phyloP scores from a whole-genome alignment of 2,888 invertebrate species.

The Calameuta filiformis region DNA sequence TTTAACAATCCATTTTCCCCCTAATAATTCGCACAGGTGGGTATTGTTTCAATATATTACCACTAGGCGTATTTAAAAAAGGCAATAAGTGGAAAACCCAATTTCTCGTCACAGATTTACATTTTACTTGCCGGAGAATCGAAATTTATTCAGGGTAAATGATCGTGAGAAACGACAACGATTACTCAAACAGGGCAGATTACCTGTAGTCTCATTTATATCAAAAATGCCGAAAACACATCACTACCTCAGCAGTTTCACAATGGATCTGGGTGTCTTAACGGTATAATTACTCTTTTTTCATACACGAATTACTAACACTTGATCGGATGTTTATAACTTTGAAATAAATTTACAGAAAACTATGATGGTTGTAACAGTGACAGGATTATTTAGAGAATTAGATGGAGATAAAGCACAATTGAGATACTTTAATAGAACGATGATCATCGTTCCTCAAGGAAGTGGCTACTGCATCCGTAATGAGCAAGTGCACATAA shows the following conservation, averaged over 20 bases:
- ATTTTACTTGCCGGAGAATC: constrained; percentile 72
- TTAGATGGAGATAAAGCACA: constrained; percentile 67
- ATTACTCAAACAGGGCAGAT: constrained; percentile 75
- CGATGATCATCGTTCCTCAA: constrained; percentile 80
- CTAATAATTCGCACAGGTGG: constrained; percentile 13
- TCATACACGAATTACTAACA: neutral
- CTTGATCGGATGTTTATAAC: neutral
- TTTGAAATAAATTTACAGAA: constrained; percentile 67
- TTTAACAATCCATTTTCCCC: constrained; percentile 5
- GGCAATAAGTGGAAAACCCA: constrained; percentile 9
- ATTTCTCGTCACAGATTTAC: constrained; percentile 66
- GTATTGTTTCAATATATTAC: neutral
- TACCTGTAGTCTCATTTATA: constrained; percentile 81
- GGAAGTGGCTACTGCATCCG: constrained; percentile 82
- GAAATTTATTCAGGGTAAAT: constrained; percentile 73
- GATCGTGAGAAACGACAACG: constrained; percentile 73
- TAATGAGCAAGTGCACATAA: constrained; percentile 82
- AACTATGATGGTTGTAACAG: constrained; percentile 78
- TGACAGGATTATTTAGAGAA: constrained; percentile 87
- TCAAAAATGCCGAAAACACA: constrained; percentile 83
- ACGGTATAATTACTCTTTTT: constrained; percentile 67
- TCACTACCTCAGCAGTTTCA: constrained; percentile 86
- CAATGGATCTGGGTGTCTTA: constrained; percentile 83
- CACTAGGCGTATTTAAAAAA: neutral
- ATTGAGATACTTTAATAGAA: constrained; percentile 76